These are phyloP conservation scores for Uria lomvia DNA, from an alignment of 2,113 vertebrate species.

Conservation along the genomic window DNA sequence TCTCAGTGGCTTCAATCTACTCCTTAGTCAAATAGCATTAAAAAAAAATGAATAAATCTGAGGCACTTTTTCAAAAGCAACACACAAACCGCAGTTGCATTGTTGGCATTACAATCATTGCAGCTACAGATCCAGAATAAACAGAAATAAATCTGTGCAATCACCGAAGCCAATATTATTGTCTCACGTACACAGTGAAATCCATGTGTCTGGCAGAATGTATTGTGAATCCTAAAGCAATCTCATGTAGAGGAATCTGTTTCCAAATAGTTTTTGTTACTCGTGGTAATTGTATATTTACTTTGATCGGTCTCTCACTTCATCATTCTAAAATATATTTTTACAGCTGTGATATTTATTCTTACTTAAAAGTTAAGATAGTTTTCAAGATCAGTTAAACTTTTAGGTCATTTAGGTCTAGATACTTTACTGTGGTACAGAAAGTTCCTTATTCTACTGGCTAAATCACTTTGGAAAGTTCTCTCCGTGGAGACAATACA, in stretches of 20 bases:
- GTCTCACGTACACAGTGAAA: neutral
- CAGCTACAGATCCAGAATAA: neutral
- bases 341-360: neutral
- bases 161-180: neutral
- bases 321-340: neutral
- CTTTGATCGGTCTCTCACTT: neutral
- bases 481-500: neutral
- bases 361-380: neutral
- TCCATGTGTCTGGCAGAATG: neutral
- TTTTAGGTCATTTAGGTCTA: neutral
- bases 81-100: neutral
- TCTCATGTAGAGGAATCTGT: neutral
- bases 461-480: neutral
- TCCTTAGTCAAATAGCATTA: neutral
- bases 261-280: neutral
- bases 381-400: neutral
- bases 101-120: neutral
- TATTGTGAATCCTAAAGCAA: neutral
- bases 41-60: neutral
- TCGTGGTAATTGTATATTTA: neutral
- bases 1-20: neutral
- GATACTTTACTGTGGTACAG: neutral
- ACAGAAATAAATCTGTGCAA: neutral
- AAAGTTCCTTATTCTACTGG: neutral
- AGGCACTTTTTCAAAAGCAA: neutral